Percentiles rank a stretch among this genome's conserved stretches.
Evolutionary conservation across 2,888 invertebrate genomes (phyloP).

Genomic region (Troides oblongomaculatus): DNA sequence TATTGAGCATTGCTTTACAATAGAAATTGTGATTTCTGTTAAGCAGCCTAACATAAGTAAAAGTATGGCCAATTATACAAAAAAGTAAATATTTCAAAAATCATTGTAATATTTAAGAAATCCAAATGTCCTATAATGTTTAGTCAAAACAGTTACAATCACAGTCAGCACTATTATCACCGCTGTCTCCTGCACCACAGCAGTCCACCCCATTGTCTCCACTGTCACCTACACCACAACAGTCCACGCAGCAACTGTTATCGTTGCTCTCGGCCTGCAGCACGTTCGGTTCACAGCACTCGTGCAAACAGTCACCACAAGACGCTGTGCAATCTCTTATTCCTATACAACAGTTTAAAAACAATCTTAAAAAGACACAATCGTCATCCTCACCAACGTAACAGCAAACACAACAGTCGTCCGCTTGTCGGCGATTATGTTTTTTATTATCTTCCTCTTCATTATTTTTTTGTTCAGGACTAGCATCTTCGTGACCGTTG

Average conservation of each 20-base stretch:
- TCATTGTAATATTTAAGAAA: too few species aligned
- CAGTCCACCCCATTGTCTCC: constrained; percentile 17
- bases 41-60: too few species aligned
- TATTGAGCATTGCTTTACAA: too few species aligned
- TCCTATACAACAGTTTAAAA: constrained; percentile 27
- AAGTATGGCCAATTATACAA: too few species aligned
- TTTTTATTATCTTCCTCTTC: constrained; percentile 10
- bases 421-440: background rate
- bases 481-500: background rate
- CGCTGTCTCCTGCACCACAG: constrained; percentile 22
- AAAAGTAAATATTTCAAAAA: too few species aligned
- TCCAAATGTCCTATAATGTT: constrained; percentile 3
- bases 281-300: constrained; percentile 27
- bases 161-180: constrained; percentile 30
- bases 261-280: constrained; percentile 9
- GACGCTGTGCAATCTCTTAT: constrained; percentile 26
- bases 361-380: background rate
- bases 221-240: constrained; percentile 21
- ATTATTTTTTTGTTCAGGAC: constrained; percentile 1
- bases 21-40: too few species aligned
- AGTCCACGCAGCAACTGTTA: constrained; percentile 11
- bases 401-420: constrained; percentile 23
- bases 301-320: constrained; percentile 28
- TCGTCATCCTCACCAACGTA: background rate
- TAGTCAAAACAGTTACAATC: constrained; percentile 29